These are phyloP conservation scores for Holothuria glaberrima DNA, from an alignment of 35 echinoderm and acorn worm genomes.

Conservation along the genomic window DNA sequence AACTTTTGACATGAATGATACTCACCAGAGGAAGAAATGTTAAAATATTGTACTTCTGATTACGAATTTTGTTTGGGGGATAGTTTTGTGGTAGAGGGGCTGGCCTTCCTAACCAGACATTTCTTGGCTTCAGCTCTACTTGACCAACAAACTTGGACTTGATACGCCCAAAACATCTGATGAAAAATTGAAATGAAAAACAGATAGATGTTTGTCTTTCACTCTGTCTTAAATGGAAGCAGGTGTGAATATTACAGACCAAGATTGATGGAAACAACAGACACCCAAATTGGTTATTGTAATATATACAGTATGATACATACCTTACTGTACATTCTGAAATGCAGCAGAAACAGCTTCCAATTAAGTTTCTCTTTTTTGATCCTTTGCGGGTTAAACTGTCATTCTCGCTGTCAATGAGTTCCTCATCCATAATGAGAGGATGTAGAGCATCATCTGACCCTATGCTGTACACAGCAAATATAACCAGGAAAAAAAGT, in stretches of 20 bases:
- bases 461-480: conserved; percentile 55
- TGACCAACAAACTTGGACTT: conserved; percentile 59
- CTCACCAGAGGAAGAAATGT: conserved; percentile 97
- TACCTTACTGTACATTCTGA: conserved; percentile 74
- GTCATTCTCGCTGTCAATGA: conserved; percentile 89
- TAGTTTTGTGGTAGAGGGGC: conserved; percentile 79
- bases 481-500: not conserved
- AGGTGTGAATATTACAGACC: no score
- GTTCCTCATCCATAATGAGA: conserved; percentile 91
- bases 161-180: conserved; percentile 76
- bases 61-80: conserved; percentile 93
- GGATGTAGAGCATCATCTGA: conserved; percentile 82
- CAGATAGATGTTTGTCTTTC: not conserved
- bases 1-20: not conserved
- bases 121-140: conserved; percentile 86
- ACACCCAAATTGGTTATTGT: not conserved
- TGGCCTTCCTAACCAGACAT: conserved; percentile 80
- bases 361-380: conserved; percentile 53
- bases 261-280: no score
- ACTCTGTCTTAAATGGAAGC: no score
- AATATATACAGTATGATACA: not conserved
- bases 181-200: not conserved
- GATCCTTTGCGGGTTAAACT: conserved; percentile 78
- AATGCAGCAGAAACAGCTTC: conserved; percentile 60
- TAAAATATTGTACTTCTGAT: conserved; percentile 98